These are phyloP conservation scores for Drosophila planitibia DNA, from an alignment of 2,888 invertebrate species.

Conservation along the genomic window DNA sequence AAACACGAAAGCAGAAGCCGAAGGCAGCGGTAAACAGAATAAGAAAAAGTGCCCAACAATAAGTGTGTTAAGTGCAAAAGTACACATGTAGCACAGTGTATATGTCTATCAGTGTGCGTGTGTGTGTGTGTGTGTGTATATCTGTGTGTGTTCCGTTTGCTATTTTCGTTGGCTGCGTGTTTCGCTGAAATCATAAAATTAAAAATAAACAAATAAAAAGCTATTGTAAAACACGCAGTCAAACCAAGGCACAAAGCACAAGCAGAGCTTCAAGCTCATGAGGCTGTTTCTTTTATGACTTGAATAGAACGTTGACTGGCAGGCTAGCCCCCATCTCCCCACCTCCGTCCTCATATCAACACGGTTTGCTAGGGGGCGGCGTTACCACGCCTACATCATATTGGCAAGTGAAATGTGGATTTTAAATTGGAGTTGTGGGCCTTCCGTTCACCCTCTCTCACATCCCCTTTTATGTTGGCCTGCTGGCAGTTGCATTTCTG, in stretches of 20 bases:
- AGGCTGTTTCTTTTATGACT: slow-evolving; percentile 39
- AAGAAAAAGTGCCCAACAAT: slow-evolving; percentile 59
- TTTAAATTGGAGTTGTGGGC: slow-evolving; percentile 22
- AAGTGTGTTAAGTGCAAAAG: slow-evolving; percentile 76
- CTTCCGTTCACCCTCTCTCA: background rate
- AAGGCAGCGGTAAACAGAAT: slow-evolving; percentile 40
- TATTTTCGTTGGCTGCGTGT: slow-evolving; percentile 60
- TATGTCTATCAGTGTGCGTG: slow-evolving; percentile 1
- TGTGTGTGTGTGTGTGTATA: background rate
- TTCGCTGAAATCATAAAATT: slow-evolving; percentile 71
- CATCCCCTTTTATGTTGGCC: background rate
- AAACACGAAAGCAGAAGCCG: slow-evolving; percentile 57
- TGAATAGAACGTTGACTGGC: slow-evolving; percentile 17
- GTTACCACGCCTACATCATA: slow-evolving; percentile 17
- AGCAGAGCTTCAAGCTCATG: slow-evolving; percentile 8
- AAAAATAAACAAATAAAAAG: slow-evolving; percentile 75
- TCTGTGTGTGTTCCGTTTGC: slow-evolving; percentile 27
- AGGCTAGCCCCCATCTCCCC: background rate
- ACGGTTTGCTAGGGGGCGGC: background rate
- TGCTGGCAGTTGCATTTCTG: slow-evolving; percentile 24
- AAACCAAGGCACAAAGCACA: slow-evolving; percentile 33
- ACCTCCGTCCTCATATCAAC: background rate
- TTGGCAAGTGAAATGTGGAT: slow-evolving; percentile 18
- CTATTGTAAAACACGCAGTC: slow-evolving; percentile 63
- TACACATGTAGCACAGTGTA: slow-evolving; percentile 64